Percentiles rank a stretch among this genome's conserved stretches.
These are phyloP conservation scores for Oreamnos americanus DNA, from an alignment of 2,113 vertebrate species.

Conservation along the genomic window DNA sequence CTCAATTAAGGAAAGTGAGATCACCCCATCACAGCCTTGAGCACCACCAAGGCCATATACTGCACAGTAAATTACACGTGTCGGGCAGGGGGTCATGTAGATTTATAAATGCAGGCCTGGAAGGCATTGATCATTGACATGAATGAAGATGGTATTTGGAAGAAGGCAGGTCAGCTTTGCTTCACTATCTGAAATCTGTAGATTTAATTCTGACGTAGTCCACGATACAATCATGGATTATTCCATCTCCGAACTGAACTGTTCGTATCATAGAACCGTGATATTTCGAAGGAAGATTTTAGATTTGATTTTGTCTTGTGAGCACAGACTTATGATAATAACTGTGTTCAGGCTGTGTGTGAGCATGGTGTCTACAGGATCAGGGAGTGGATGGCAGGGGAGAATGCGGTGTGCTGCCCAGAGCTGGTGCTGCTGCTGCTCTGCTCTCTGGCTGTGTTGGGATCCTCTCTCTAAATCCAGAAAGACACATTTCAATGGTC, in stretches of 20 bases:
- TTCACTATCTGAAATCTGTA: neutral
- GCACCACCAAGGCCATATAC: neutral
- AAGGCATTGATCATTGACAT: neutral
- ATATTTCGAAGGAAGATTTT: conserved; percentile 22
- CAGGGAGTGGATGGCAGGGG: neutral
- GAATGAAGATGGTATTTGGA: conserved; percentile 29
- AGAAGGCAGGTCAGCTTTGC: neutral
- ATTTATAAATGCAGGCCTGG: conserved; percentile 6
- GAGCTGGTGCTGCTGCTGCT: neutral
- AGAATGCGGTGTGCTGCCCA: neutral
- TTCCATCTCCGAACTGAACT: conserved; percentile 35
- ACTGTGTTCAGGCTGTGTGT: neutral
- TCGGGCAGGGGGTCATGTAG: neutral
- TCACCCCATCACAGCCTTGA: conserved; percentile 30
- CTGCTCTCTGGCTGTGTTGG: neutral
- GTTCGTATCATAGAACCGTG: neutral
- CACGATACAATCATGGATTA: neutral
- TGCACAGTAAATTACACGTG: conserved; percentile 31
- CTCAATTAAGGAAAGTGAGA: conserved; percentile 33
- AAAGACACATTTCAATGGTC: neutral
- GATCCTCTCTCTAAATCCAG: neutral
- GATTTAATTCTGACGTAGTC: neutral
- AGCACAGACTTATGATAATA: conserved; percentile 19
- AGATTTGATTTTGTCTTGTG: conserved; percentile 52
- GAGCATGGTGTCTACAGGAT: neutral